A percentile compares a stretch with the other conserved stretches of the same genome.
Conservation (phyloP, 2,888 invertebrate genomes). For the Drosophila paranaensis region DNA sequence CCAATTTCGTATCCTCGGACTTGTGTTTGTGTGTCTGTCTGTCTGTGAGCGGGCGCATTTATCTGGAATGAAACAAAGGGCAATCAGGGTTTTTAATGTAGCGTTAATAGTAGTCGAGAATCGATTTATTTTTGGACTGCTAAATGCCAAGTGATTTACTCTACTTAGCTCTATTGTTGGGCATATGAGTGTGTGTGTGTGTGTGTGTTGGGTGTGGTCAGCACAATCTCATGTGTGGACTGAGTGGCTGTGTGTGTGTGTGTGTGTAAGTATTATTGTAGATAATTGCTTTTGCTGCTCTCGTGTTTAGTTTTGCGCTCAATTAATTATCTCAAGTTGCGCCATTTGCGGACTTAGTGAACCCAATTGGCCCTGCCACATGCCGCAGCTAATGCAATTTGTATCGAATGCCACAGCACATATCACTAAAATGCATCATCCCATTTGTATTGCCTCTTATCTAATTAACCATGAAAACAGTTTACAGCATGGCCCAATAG, state of each 20-base stretch:
- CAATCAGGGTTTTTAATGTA: conserved; percentile 78
- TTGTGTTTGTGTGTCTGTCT: conserved; percentile 10
- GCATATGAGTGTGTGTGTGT: conserved; percentile 12
- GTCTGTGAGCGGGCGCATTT: conserved; percentile 45
- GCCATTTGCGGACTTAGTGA: conserved; percentile 71
- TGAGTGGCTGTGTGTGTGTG: conserved; percentile 6
- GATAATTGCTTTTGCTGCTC: conserved; percentile 75
- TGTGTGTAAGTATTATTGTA: conserved; percentile 49
- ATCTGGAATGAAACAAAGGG: conserved; percentile 74
- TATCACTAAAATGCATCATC: conserved; percentile 38
- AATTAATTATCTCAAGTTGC: conserved; percentile 78
- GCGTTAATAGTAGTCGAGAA: conserved; percentile 70
- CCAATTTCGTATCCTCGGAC: conserved; percentile 33
- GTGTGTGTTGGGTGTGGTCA: conserved; percentile 20
- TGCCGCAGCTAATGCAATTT: conserved; percentile 53
- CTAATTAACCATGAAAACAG: conserved; percentile 35
- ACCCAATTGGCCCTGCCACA: conserved; percentile 57
- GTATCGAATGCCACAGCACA: conserved; percentile 60
- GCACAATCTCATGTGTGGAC: conserved; percentile 23
- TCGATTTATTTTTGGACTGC: conserved; percentile 74
- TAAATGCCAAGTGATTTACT: conserved; percentile 75
- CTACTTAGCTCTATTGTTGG: conserved; percentile 27
- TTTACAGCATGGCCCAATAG: conserved; percentile 1
- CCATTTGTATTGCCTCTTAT: conserved; percentile 1
- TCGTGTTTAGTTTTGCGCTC: conserved; percentile 76